Conservation (phyloP, 2,113 vertebrate species). For the Turnix velox region DNA sequence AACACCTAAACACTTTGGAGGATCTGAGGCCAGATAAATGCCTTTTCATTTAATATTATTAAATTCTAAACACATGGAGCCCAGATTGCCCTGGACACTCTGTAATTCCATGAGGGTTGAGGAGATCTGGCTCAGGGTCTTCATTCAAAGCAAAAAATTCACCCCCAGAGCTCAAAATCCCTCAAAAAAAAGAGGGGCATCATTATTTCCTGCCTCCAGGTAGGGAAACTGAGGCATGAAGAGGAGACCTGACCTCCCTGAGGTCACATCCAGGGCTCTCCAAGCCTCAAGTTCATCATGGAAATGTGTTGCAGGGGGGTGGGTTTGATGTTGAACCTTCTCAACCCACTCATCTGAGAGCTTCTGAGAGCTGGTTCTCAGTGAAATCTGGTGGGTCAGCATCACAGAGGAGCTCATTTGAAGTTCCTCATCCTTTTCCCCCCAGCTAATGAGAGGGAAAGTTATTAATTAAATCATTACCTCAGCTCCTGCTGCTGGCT, state of each 20-base stretch:
- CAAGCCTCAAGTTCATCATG: not conserved
- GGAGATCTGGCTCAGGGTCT: not conserved
- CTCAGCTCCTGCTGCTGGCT: not conserved
- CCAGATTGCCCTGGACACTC: not conserved
- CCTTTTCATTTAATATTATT: not conserved
- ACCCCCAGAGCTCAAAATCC: not conserved
- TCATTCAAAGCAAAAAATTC: not conserved
- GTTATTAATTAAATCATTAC: not conserved
- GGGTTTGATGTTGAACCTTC: not conserved
- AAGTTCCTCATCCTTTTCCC: not conserved
- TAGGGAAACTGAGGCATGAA: not conserved
- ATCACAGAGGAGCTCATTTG: rapidly evolving
- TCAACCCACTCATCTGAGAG: not conserved
- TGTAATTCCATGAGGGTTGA: not conserved
- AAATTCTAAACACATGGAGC: not conserved
- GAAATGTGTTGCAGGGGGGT: not conserved
- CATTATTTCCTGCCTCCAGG: not conserved
- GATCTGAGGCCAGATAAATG: not conserved
- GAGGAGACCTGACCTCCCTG: not conserved
- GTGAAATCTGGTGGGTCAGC: not conserved
- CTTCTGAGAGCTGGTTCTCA: not conserved
- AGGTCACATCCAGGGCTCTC: not conserved
- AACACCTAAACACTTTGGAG: not conserved
- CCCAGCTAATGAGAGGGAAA: not conserved
- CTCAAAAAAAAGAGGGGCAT: not conserved